Evolutionary conservation across 2,797 vertebrate genomes (phyloP).

Genomic region (Pangasius sanitwongsei): DNA sequence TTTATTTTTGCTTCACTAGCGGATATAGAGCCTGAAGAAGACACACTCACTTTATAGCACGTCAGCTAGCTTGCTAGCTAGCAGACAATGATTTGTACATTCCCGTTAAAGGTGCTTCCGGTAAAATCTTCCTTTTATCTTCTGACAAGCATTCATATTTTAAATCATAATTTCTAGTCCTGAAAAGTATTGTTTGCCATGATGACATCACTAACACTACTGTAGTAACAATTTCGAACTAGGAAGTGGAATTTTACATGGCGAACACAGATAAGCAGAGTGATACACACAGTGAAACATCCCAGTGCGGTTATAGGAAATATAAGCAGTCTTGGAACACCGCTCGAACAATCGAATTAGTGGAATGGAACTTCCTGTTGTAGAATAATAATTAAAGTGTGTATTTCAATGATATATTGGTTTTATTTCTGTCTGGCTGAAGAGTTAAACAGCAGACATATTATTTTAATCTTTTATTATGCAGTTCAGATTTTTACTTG

Average conservation of each 20-base stretch:
- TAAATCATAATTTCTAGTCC: background rate
- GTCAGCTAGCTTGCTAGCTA: background rate
- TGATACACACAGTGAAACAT: background rate
- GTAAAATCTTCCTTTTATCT: background rate
- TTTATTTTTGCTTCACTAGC: no score
- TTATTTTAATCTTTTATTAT: background rate
- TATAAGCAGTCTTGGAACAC: background rate
- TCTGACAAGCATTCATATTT: background rate
- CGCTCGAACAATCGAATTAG: background rate
- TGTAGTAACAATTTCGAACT: background rate
- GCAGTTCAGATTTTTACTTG: background rate
- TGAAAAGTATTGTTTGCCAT: background rate
- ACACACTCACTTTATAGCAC: background rate
- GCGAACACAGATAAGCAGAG: background rate
- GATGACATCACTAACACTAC: background rate
- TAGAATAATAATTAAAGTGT: background rate
- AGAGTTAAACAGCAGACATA: background rate
- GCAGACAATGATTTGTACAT: background rate
- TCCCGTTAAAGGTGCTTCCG: background rate
- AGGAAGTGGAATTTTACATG: background rate
- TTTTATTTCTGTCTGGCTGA: background rate
- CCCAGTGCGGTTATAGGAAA: background rate
- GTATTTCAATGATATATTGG: background rate
- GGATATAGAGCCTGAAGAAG: background rate
- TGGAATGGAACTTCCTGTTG: background rate